Evolutionary conservation across 2,113 vertebrate species (phyloP), one percentile per base, ranked within the genome.

Genomic region (Apeltes quadracus): DNA sequence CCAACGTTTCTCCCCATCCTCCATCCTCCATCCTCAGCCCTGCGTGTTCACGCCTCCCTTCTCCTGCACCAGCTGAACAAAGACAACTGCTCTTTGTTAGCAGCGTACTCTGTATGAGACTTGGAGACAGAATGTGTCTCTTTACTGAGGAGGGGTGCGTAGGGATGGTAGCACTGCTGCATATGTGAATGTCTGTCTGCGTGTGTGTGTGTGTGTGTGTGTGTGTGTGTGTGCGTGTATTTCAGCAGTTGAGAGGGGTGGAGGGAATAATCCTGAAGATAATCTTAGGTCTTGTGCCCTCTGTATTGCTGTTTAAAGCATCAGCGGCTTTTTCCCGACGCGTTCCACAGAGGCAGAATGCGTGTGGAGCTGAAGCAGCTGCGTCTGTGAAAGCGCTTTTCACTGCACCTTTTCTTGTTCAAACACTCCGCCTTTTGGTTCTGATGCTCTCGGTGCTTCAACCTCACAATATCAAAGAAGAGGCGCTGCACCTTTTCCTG

Each of bases 51-150:
- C 80, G 71, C 84, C 88, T 81, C 82, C 76, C 87, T n/a, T 87
- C 75, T 73, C 51, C 78, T 89, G 76, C 64, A 16, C 72, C 78
- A 75, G 62, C 83, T 81, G 84, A 90, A 91, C 89, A 91, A 91
- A 91, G 91, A 86, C 87, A 87, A 82, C 87, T 79, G 79, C 69
- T 91, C 88, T 91, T 92, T 91, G 87, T 92, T 87, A 58, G 79
- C 87, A 72, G 54, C 59, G 69, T 75, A 75, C 76, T 82, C 29
- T 68, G 58, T 83, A 61, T 85, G 78, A 78, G 72, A 69, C 54
- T 75, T 66, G 58, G 68, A 89, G 50, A 83, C 72, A 85, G 59
- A 73, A 72, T 61, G 29, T 72, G 74, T 84, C 75, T 67, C 63
- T 78, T 73, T 29, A 64, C 72, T 64, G 69, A 83, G 50, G 61